Evolutionary conservation across 2,888 invertebrate species (phyloP), one percentile per base, ranked within the genome.

Genomic region (Endomychus coccineus): DNA sequence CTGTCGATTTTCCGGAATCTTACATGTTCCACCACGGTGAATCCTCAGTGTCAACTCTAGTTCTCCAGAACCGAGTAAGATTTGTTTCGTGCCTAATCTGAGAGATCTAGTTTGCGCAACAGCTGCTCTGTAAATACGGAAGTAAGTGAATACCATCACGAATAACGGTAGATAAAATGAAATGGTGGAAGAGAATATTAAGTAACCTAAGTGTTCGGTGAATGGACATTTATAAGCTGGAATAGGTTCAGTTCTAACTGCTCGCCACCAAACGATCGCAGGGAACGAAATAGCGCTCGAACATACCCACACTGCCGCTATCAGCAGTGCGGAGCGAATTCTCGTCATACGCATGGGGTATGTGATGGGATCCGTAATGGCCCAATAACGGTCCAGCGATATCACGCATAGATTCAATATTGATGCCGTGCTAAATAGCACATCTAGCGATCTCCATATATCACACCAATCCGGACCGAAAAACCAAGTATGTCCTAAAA

Each of bases 91-190:
- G 40, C 96, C 96, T 41, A 88, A 76, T 59, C 90, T 85, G 19
- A 96, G 71, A 34, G 91, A 91, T 45, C 85, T 75, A 35, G 91
- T 92, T 68, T 95, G 95, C 52, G 85, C 83, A 2, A 87, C 84
- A 3, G 96, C 96, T 2, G 95, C 95, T 27, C 87, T 75, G 68
- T 96, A 96, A 52, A 96, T 96, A 49, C 88, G 80, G 66, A 89
- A 94, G 66, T 98, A 98, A 3, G 96, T 96, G 67, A 96, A 95
- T 48, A 97, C 87, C 92, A 98, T 98, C 37, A 98, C 89, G 62
- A 91, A 80, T 16, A 97, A 71, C 16, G 98, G 98, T 51, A 94
- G 75, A 67, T 97, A 98, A 70, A 98, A 98, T 12, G 96, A 96
- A 58, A 98, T 91, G 45, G 92, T 85, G 28, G 96, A 96, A 9